Evolutionary conservation across 1,140 invertebrate species (phyloP).

Genomic region (Drosophila triauraria): DNA sequence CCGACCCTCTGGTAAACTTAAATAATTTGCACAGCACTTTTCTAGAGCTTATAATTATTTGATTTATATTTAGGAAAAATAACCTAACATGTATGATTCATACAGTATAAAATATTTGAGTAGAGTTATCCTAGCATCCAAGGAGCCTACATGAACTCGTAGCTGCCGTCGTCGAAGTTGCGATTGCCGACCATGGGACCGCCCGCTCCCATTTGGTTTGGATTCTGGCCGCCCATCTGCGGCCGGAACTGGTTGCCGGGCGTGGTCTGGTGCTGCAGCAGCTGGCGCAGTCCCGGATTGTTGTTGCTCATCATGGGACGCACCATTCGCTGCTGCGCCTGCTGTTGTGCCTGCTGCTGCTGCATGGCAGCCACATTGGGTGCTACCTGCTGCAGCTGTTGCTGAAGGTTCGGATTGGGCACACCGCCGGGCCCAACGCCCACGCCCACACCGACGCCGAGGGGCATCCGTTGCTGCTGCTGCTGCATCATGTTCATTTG

Average conservation of each 20-base stretch:
- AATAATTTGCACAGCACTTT: background rate
- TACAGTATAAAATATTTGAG: conserved; percentile 20
- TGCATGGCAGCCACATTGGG: conserved; percentile 70
- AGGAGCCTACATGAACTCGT: conserved; percentile 77
- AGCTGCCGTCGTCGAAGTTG: conserved; percentile 79
- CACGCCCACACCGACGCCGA: conserved; percentile 56
- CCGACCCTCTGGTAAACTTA: too few relatives aligned
- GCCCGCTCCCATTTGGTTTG: conserved; percentile 81
- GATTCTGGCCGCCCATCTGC: conserved; percentile 77
- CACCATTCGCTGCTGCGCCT: conserved; percentile 86
- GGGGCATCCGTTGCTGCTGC: conserved; percentile 68
- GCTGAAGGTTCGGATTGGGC: conserved; percentile 70
- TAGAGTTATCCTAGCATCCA: conserved; percentile 5
- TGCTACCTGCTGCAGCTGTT: conserved; percentile 73
- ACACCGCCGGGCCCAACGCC: conserved; percentile 39
- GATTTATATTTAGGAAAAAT: conserved; percentile 3
- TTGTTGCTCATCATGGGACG: conserved; percentile 88
- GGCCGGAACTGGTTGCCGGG: conserved; percentile 80
- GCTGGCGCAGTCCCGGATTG: conserved; percentile 89
- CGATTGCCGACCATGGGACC: conserved; percentile 76
- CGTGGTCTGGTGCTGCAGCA: conserved; percentile 88
- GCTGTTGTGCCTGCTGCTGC: conserved; percentile 78
- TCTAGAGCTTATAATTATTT: background rate
- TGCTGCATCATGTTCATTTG: conserved; percentile 86
- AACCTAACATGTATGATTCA: background rate